Base-by-base conservation (phyloP, 2,797 vertebrate genomes). In the Acipenser oxyrinchus region DNA sequence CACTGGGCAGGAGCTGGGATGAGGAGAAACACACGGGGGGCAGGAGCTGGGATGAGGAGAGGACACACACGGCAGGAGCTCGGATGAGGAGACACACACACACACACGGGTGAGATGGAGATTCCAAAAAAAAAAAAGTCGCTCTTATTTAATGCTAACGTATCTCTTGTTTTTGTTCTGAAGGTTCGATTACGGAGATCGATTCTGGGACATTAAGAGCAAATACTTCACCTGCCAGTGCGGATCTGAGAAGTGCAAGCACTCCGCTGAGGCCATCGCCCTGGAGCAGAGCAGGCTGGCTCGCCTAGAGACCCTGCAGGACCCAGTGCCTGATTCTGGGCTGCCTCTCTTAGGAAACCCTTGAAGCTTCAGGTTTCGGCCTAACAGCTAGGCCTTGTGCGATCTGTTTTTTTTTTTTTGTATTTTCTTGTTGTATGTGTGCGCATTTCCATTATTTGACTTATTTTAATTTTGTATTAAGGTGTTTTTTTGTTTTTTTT, bases 171-270 rank as follows among this genome's bases (percentile, higher is more conserved):
- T 23, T 74, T 10, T 72, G 37, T 70, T 52, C 48, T 11, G 13
- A 72, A 95, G 94, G 74, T 95, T 96, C 67, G 94, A 96, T 81
- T 95, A 95, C 0, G 94, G 94, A 0, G 94, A 96, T 68, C 92
- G 94, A 4, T 95, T 96, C 77, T 95, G 94, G 94, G 94, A 96
- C 81, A 95, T 95, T 71, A 95, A 95, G 80, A 95, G 94, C 88
- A 95, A 95, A 65, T 95, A 95, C 62, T 96, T 95, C 86, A 95
- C 94, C 4, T 96, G 94, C 73, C 93, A 96, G 81, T 95, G 94
- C 6, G 94, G 93, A 11, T 95, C 94, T 0, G 93, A 95, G 79
- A 94, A 95, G 52, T 95, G 94, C 77, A 96, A 96, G 70, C 94
- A 96, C 72, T 95, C 94, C 0, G 94, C 94, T 0, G 93, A 95